Base-by-base conservation (phyloP, 2,888 invertebrate species). In the Apantesis nais region DNA sequence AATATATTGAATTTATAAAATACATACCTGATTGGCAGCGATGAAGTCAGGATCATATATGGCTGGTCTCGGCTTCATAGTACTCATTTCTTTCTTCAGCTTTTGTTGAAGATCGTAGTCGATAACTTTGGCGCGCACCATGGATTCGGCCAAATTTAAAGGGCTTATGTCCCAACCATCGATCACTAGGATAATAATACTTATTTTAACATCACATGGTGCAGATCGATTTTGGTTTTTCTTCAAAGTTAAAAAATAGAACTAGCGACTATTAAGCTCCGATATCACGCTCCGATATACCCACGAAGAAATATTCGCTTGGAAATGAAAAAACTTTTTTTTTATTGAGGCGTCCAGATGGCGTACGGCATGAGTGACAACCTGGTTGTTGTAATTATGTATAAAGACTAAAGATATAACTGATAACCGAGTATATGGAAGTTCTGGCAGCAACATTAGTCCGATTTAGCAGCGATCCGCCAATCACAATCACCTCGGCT, bases 81-180 rank as follows among this genome's bases (percentile, higher is more conserved):
- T 82, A 0, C 96, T 91, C 97, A 99, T 96, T 81, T 97, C 95
- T 25, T 96, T 95, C 81, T 96, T 96, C 19, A 99, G 90, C 88
- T 98, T 97, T 84, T 97, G 96, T 88, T 98, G 98, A 0, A 99
- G 94, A 66, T 96, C 96, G 76, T 96, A 96, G 84, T 99, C 98
- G 61, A 99, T 91, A 0, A 99, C 99, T 90, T 97, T 96, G 0
- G 99, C 98, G 34, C 99, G 96, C 64, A 96, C 96, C 98, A 99
- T 98, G 0, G 98, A 97, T 76, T 98, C 98, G 0, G 97, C 98
- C 82, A 99, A 88, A 89, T 99, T 98, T 77, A 97, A 85, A 0
- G 96, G 96, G 68, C 98, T 99, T 78, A 98, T 98, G 89, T 98
- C 98, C 98, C 98, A 98, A 0, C 98, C 99, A 88, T 99, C 99